Conservation (phyloP, 2,797 vertebrate genomes). For the Arrhamphus sclerolepis region DNA sequence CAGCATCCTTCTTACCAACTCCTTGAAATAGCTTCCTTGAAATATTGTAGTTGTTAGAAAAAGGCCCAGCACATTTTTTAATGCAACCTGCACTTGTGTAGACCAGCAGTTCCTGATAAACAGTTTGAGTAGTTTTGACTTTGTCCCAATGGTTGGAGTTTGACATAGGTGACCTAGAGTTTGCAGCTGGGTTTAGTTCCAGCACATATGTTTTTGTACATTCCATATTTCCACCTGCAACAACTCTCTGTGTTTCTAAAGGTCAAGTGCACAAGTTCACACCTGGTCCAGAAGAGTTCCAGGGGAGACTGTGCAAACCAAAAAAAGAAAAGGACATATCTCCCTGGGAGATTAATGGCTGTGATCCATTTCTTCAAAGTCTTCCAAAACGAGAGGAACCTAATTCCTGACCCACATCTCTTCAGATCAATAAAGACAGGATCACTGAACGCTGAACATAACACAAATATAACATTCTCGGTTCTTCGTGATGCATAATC, state of each 20-base stretch:
- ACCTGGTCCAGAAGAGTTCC: constrained; percentile 53
- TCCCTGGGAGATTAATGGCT: constrained; percentile 68
- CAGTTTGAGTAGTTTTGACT: constrained; percentile 1
- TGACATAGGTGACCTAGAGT: background rate
- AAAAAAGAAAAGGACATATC: constrained; percentile 61
- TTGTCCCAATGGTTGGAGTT: constrained; percentile 9
- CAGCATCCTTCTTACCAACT: constrained; percentile 12
- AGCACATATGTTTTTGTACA: constrained; percentile 22
- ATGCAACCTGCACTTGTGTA: background rate
- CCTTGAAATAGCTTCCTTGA: constrained; percentile 5
- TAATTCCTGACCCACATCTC: background rate
- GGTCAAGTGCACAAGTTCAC: constrained; percentile 65
- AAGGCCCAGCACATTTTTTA: background rate
- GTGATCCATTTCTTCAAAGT: constrained; percentile 65
- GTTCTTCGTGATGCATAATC: too few relatives aligned
- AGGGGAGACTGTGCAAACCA: constrained; percentile 41
- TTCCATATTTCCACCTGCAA: constrained; percentile 46
- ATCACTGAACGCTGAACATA: background rate
- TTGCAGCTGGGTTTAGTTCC: constrained; percentile 19
- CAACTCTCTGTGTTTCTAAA: constrained; percentile 35
- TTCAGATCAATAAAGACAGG: background rate
- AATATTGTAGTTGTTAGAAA: constrained; percentile 13
- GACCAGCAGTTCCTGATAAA: background rate
- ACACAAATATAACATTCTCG: too few relatives aligned
- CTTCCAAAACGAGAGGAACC: constrained; percentile 1